A percentile compares a stretch with the other conserved stretches of the same genome.
Evolutionary conservation across 2,113 vertebrate species (phyloP).

Genomic region (Leptobrachium leishanense): DNA sequence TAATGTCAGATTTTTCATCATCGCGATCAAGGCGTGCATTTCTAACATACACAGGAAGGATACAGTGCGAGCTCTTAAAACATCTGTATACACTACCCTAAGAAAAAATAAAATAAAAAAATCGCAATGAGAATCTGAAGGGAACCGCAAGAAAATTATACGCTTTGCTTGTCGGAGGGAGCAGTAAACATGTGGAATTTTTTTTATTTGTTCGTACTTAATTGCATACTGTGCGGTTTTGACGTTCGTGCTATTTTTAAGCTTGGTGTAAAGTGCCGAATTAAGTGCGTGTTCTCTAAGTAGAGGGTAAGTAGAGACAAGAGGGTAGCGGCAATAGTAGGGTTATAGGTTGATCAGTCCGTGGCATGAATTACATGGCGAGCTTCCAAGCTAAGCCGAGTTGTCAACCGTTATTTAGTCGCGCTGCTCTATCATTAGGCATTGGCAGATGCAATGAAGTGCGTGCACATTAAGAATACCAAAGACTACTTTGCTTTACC

Average conservation of each 20-base stretch:
- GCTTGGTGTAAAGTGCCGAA: background rate
- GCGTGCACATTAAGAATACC: background rate
- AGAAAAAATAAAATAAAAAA: slow-evolving; percentile 17
- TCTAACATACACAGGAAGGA: background rate
- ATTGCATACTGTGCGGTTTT: slow-evolving; percentile 34
- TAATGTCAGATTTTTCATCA: slow-evolving; percentile 24
- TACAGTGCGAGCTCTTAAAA: slow-evolving; percentile 8
- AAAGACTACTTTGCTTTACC: background rate
- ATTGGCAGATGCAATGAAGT: background rate
- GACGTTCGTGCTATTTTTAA: slow-evolving; percentile 33
- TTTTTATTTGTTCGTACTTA: slow-evolving; percentile 28
- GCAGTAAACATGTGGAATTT: slow-evolving; percentile 22
- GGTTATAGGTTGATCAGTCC: slow-evolving; percentile 25
- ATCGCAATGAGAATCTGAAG: slow-evolving; percentile 5
- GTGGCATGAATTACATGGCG: slow-evolving; percentile 4
- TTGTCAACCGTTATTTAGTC: slow-evolving; percentile 35
- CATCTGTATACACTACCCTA: background rate
- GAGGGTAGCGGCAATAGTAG: slow-evolving; percentile 23
- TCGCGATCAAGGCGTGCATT: slow-evolving; percentile 25
- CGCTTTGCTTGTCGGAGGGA: slow-evolving; percentile 23
- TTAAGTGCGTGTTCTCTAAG: slow-evolving; percentile 14
- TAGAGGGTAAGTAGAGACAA: slow-evolving; percentile 33
- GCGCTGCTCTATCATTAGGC: slow-evolving; percentile 22
- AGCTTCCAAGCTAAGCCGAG: background rate
- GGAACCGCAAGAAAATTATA: slow-evolving; percentile 34